Evolutionary conservation across 1,140 invertebrate species (phyloP), one percentile per base, ranked within the genome.

Genomic region (roundworm (Caenorhabditis elegans)): DNA sequence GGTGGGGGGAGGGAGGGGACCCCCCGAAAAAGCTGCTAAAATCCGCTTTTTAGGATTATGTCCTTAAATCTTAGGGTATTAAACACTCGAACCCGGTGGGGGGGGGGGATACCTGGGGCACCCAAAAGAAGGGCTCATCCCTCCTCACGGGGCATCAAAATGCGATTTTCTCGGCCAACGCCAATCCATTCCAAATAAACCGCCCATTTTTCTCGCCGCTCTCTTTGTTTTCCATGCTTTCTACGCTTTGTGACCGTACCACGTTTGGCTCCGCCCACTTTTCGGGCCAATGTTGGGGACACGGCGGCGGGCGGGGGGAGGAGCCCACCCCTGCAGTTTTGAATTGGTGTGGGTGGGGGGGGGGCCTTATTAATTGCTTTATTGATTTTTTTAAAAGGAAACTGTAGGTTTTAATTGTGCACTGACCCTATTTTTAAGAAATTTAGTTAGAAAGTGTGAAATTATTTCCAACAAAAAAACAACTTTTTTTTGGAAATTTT

Each of bases 51-150:
- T 26, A 55, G 51, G 60, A 70, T 70, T 70, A 70, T 31, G 60
- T n/a, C 15, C 34, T 39, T 70, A 70, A 70, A 70, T 70, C 60
- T 70, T 70, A 70, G 60, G 60, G 60, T 70, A 70, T 70, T 70
- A 70, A 70, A 70, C 60, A 70, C 60, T 70, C 60, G 34, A 70
- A 70, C 31, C 19, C 11, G 53, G 26, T 8, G 8, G 53, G 3
- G 19, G 8, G 28, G 10, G 53, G 53, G 53, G 13, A 10, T 28
- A 8, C 22, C 13, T 5, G 10, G 26, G 15, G 19, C 43, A 31
- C 4, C n/a, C 28, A 39, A 39, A n/a, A n/a, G 24, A 36, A 17
- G n/a, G 60, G 60, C 60, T 70, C 60, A 70, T 70, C 60, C 60
- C 53, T n/a, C n/a, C 47, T 19, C 17, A 19, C 47, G n/a, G n/a